Evolutionary conservation across 2,888 invertebrate species (phyloP), one percentile per base, ranked within the genome.

Genomic region (Chymomyza fuscimana): DNA sequence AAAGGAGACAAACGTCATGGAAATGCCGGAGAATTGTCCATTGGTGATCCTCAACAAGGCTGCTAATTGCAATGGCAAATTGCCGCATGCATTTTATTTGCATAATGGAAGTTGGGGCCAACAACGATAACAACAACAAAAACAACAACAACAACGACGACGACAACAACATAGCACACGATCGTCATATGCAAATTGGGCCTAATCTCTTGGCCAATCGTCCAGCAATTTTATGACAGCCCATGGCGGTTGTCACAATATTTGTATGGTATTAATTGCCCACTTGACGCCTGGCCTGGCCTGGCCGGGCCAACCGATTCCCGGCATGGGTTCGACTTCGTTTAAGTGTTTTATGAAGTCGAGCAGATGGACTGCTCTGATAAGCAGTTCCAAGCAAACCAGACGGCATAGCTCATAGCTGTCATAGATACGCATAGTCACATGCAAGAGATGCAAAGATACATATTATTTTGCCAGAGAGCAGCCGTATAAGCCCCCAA

Each of bases 281-380:
- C 88, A 83, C 88, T 83, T 83, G 83, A 87, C 82, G 81, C 82
- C 83, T 80, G 80, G 69, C 73, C 73, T 59, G 40, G 52, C 36
- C 36, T 60, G 62, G 16, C 50, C 67, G n/a, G 25, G 58, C 40
- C 40, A 32, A 22, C 52, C 29, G n/a, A 59, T 68, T 70, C 67
- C 54, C 71, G 63, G 61, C 36, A 32, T n/a, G 46, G 16, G 63
- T 40, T 9, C 22, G 25, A 25, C 63, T 59, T 59, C 58, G 70
- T 74, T 85, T 83, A 88, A 83, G 83, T 88, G 83, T 83, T 87
- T 83, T 83, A 83, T 83, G 83, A 85, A 83, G 83, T 83, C 88
- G 75, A 73, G 73, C 82, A 82, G 83, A 83, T 83, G 83, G 82
- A 75, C 70, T 67, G 65, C 69, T 52, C 64, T 67, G 83, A 83